Evolutionary conservation across 2,113 vertebrate species (phyloP).

Genomic region (Chrysemys picta): DNA sequence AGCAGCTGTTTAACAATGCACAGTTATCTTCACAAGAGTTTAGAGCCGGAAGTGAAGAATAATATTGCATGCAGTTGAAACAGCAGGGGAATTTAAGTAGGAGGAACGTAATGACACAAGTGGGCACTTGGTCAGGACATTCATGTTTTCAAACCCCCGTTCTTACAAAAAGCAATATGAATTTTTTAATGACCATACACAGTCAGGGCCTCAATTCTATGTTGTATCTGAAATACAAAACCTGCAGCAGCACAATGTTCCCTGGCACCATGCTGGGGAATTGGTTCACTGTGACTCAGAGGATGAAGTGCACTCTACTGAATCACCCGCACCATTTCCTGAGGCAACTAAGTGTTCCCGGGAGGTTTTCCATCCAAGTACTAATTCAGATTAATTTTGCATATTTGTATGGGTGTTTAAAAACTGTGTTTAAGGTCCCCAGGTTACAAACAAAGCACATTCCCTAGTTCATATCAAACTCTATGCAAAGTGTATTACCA

Average conservation of each 20-base stretch:
- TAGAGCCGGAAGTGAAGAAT: background rate
- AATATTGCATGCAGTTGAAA: background rate
- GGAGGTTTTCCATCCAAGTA: background rate
- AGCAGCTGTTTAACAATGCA: background rate
- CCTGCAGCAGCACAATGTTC: background rate
- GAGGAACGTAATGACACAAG: background rate
- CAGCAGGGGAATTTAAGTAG: background rate
- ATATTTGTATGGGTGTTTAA: background rate
- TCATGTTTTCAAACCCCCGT: background rate
- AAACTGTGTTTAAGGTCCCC: background rate
- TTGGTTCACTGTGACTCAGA: background rate
- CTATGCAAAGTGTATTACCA: background rate
- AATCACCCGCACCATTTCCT: background rate
- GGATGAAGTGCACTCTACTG: background rate
- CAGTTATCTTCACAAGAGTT: background rate
- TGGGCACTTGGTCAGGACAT: background rate
- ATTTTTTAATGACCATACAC: background rate
- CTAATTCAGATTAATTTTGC: conserved; percentile 12
- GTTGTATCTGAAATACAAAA: background rate
- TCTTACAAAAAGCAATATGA: background rate
- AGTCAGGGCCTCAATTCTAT: background rate
- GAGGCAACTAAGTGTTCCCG: background rate
- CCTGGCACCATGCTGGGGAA: background rate
- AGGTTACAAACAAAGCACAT: background rate
- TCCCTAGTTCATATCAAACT: background rate